phyloP scores from a whole-genome alignment of 2,113 vertebrate species.

The Xenopus tropicalis region DNA sequence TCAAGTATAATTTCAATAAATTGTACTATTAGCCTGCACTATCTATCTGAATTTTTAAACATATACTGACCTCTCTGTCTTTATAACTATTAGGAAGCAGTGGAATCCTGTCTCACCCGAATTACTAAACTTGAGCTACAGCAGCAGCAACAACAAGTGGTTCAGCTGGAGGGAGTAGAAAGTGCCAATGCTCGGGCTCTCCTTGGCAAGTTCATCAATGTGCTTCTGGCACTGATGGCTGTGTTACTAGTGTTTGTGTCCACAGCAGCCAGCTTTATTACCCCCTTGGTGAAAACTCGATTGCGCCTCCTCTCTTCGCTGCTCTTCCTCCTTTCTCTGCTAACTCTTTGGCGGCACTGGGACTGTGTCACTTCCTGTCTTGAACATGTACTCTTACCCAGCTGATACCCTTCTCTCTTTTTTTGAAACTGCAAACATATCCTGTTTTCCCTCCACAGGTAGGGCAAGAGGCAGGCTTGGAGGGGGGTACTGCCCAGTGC shows the following conservation, averaged over 20 bases:
- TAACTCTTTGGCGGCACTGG: constrained; percentile 96
- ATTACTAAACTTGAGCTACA: constrained; percentile 96
- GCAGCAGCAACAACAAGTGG: constrained; percentile 97
- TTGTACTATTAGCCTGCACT: too few species aligned
- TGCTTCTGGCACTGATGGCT: constrained; percentile 96
- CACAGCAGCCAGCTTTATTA: constrained; percentile 96
- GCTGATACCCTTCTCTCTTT: constrained; percentile 62
- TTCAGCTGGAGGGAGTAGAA: constrained; percentile 95
- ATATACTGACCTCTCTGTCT: background rate
- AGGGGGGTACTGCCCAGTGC: constrained; percentile 19
- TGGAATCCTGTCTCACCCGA: constrained; percentile 94
- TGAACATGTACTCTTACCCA: constrained; percentile 80
- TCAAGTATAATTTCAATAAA: too few species aligned
- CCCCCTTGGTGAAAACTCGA: constrained; percentile 95
- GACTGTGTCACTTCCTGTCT: constrained; percentile 82
- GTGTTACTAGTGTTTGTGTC: constrained; percentile 97
- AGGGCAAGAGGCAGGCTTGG: background rate
- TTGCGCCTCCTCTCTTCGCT: constrained; percentile 82
- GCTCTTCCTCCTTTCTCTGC: constrained; percentile 79
- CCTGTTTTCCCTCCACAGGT: background rate
- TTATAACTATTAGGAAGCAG: constrained; percentile 74
- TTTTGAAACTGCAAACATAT: fast-evolving
- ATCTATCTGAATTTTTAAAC: too few species aligned
- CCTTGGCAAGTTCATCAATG: constrained; percentile 97
- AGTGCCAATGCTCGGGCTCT: constrained; percentile 92